Evolutionary conservation across 2,888 invertebrate genomes (phyloP).

Genomic region (Agriotes lineatus): DNA sequence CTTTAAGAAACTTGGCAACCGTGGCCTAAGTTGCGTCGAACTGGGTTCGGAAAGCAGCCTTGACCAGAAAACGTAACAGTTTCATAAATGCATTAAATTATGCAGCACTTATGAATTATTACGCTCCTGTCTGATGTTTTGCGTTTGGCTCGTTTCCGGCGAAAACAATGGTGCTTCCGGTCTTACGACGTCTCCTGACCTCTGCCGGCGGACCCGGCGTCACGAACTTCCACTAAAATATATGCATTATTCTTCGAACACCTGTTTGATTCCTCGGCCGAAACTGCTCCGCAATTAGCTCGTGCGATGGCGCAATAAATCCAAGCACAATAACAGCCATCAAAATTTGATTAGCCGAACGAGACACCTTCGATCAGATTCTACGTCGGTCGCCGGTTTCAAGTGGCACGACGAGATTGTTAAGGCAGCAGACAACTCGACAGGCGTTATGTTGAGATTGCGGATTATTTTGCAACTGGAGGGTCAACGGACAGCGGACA

Average conservation of each 20-base stretch:
- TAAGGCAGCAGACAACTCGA: conserved; percentile 39
- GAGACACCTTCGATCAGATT: conserved; percentile 20
- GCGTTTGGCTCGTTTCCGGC: conserved; percentile 41
- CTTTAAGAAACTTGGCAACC: too few species aligned
- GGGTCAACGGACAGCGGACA: conserved; percentile 54
- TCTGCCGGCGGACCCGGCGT: conserved; percentile 37
- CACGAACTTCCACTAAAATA: conserved; percentile 41
- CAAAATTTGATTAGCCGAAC: neutral
- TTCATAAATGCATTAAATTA: conserved; percentile 21
- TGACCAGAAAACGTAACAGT: conserved; percentile 21
- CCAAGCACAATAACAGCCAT: neutral
- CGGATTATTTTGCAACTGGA: conserved; percentile 52
- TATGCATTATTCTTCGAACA: conserved; percentile 38
- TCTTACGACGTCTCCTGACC: conserved; percentile 42
- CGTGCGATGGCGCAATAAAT: neutral
- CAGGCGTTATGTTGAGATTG: conserved; percentile 55
- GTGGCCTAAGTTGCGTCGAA: too few species aligned
- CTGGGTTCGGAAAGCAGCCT: neutral
- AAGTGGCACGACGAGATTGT: conserved; percentile 37
- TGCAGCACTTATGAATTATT: conserved; percentile 28
- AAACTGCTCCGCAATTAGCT: neutral
- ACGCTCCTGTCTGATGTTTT: conserved; percentile 35
- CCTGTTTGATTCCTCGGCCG: conserved; percentile 38
- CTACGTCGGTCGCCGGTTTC: conserved; percentile 34
- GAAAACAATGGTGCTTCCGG: conserved; percentile 43